phyloP scores from a whole-genome alignment of 2,113 vertebrate genomes.

The Jacana jacana region DNA sequence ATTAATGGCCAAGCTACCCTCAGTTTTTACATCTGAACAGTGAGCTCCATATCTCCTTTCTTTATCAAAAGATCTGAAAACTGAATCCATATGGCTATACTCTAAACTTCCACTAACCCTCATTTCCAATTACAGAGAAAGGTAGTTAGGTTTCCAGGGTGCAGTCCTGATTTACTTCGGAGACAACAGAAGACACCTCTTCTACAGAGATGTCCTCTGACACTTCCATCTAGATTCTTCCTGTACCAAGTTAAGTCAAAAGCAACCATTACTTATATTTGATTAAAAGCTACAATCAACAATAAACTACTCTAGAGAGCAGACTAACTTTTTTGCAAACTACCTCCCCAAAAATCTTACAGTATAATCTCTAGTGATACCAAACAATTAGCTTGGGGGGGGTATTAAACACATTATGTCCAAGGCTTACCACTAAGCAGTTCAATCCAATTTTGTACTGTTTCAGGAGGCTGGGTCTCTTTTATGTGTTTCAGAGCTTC shows the following conservation, averaged over 20 bases:
- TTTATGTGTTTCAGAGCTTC: conserved; percentile 97
- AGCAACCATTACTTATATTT: background rate
- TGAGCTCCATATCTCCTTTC: background rate
- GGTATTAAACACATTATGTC: background rate
- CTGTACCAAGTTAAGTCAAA: background rate
- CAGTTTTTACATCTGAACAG: background rate
- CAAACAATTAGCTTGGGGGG: background rate
- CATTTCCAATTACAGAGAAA: background rate
- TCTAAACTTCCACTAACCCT: background rate
- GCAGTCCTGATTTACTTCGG: background rate
- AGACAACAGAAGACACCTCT: background rate
- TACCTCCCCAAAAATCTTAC: background rate
- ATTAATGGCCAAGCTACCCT: background rate
- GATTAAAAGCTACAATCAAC: background rate
- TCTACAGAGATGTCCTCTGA: background rate
- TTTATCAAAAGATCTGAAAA: background rate
- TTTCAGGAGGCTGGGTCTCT: conserved; percentile 94
- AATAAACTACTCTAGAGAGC: background rate
- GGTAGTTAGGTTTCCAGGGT: background rate
- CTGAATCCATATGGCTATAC: background rate
- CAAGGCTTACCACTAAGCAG: conserved; percentile 91
- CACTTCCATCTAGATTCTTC: background rate
- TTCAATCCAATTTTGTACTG: conserved; percentile 97
- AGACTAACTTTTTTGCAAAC: background rate
- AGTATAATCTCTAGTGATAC: background rate